Conservation (phyloP, 2,113 vertebrate species). For the Aphyosemion australe region DNA sequence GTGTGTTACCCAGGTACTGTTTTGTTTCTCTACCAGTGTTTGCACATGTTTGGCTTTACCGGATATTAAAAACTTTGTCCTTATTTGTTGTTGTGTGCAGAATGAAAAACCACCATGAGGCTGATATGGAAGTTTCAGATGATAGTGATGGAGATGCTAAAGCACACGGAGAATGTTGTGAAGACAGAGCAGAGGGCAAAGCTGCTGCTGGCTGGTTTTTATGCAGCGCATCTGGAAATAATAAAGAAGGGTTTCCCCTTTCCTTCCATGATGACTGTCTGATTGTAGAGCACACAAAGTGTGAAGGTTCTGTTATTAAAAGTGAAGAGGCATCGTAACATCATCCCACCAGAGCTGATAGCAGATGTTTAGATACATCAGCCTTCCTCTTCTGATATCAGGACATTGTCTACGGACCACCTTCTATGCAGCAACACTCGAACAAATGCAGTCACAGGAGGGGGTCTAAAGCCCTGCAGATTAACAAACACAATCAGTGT, state of each 20-base stretch:
- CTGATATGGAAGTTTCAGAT: background rate
- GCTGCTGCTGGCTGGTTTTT: too few relatives aligned
- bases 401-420: conserved; percentile 51
- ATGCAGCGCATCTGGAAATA: too few relatives aligned
- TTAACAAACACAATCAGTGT: conserved; percentile 65
- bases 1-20: conserved; percentile 1
- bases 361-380: conserved; percentile 53
- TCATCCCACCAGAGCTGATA: background rate
- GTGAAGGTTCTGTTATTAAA: background rate
- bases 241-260: background rate
- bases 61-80: conserved; percentile 8
- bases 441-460: conserved; percentile 54
- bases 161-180: too few relatives aligned
- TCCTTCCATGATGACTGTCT: too few relatives aligned
- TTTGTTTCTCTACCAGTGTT: background rate
- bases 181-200: too few relatives aligned
- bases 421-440: conserved; percentile 34
- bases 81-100: background rate
- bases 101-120: background rate
- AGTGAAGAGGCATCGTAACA: background rate
- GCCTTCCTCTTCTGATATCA: conserved; percentile 26
- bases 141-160: background rate
- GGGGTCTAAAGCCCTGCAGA: conserved; percentile 57
- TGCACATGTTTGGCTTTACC: conserved; percentile 9
- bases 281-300: background rate